Evolutionary conservation across 2,113 vertebrate genomes (phyloP).

Genomic region (Bettongia penicillata): DNA sequence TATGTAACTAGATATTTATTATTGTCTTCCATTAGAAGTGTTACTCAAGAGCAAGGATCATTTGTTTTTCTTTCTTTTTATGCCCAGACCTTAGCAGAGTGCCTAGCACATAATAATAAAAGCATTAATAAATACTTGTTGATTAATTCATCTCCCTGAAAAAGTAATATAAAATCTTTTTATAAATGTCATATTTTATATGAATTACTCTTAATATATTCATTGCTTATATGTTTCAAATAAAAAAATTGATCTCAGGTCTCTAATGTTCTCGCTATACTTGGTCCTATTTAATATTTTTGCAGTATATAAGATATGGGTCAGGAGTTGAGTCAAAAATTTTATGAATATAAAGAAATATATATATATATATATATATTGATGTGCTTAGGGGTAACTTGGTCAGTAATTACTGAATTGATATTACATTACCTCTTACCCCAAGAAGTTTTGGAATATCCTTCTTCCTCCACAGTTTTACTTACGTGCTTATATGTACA

Average conservation of each 20-base stretch:
- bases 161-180: background rate
- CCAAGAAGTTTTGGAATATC: no score
- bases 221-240: no score
- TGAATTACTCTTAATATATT: background rate
- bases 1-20: background rate
- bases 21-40: background rate
- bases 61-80: background rate
- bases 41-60: background rate
- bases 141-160: background rate
- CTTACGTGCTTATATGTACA: background rate
- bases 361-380: no score
- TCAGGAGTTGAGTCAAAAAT: no score
- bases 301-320: no score
- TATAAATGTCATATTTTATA: background rate
- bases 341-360: no score
- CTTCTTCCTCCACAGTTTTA: background rate
- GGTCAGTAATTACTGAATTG: no score
- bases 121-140: background rate
- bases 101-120: background rate
- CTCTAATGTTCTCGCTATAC: no score
- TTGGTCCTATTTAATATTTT: no score
- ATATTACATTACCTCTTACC: no score
- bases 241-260: no score
- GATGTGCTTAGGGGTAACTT: no score
- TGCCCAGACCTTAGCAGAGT: background rate